phyloP scores from a whole-genome alignment of 2,797 vertebrate species.

The Mormyrops attenuatus region DNA sequence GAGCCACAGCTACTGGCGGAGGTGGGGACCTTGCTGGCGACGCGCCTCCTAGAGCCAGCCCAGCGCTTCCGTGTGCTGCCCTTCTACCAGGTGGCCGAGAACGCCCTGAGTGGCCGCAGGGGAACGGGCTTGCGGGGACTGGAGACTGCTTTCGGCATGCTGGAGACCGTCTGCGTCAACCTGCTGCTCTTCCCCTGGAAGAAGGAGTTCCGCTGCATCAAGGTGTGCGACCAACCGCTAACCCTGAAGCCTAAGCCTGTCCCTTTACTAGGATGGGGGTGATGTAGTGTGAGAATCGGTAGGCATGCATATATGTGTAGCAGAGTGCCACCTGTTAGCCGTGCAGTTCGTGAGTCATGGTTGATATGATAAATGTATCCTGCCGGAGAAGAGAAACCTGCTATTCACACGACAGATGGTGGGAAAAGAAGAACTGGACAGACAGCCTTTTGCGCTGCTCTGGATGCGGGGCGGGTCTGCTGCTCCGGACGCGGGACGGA shows the following conservation, averaged over 20 bases:
- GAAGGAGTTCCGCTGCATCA: conserved; percentile 94
- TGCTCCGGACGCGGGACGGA: too few species aligned
- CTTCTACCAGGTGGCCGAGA: conserved; percentile 88
- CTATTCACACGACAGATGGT: background rate
- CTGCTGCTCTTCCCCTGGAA: conserved; percentile 97
- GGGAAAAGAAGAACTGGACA: background rate
- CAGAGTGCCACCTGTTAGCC: background rate
- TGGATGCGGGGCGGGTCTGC: background rate
- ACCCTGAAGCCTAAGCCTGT: background rate
- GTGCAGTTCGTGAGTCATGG: background rate
- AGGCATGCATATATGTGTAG: background rate
- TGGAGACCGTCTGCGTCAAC: conserved; percentile 89
- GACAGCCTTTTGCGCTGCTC: background rate
- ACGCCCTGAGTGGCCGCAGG: conserved; percentile 76
- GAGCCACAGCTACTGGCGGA: conserved; percentile 67
- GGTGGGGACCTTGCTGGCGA: conserved; percentile 84
- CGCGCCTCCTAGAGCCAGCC: conserved; percentile 83
- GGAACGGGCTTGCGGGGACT: conserved; percentile 74
- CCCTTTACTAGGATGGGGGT: background rate
- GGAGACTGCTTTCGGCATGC: conserved; percentile 76
- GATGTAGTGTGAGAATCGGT: background rate
- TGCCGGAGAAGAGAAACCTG: background rate
- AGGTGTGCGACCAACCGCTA: conserved; percentile 59
- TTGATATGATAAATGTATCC: background rate
- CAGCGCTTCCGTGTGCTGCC: conserved; percentile 86